phyloP scores from a whole-genome alignment of 2,888 invertebrate genomes.

The Lordiphosa fenestrarum region DNA sequence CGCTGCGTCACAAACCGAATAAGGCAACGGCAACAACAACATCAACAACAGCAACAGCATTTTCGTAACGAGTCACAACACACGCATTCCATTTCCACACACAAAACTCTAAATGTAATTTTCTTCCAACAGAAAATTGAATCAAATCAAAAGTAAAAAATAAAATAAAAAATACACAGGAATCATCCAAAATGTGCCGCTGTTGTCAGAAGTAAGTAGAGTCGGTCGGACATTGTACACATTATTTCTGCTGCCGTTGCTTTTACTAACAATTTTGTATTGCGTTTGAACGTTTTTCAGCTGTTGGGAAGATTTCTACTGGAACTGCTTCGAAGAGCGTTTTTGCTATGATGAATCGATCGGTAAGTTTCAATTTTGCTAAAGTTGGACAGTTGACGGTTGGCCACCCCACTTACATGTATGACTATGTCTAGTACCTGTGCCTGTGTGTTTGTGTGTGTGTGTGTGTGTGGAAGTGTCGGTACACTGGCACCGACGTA shows the following conservation, averaged over 20 bases:
- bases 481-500: too few species aligned
- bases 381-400: slow-evolving; percentile 29
- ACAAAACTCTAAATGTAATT: slow-evolving; percentile 51
- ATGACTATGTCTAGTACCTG: slow-evolving; percentile 12
- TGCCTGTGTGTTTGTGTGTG: slow-evolving; percentile 19
- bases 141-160: slow-evolving; percentile 9
- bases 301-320: slow-evolving; percentile 87
- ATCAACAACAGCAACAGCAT: neutral
- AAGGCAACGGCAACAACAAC: slow-evolving; percentile 8
- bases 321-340: slow-evolving; percentile 87
- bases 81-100: slow-evolving; percentile 31
- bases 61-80: slow-evolving; percentile 49
- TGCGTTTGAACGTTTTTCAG: slow-evolving; percentile 77
- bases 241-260: slow-evolving; percentile 14
- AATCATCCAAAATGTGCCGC: slow-evolving; percentile 75
- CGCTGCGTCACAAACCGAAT: slow-evolving; percentile 32
- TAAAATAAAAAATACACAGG: neutral
- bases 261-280: slow-evolving; percentile 20
- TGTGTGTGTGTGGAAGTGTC: slow-evolving; percentile 5
- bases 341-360: slow-evolving; percentile 88
- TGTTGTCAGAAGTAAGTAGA: slow-evolving; percentile 79
- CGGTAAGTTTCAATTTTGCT: slow-evolving; percentile 76
- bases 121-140: slow-evolving; percentile 30
- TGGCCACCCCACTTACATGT: slow-evolving; percentile 38
- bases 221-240: slow-evolving; percentile 7